Conservation (phyloP, 2,797 vertebrate genomes). For the Vireo griseus region DNA sequence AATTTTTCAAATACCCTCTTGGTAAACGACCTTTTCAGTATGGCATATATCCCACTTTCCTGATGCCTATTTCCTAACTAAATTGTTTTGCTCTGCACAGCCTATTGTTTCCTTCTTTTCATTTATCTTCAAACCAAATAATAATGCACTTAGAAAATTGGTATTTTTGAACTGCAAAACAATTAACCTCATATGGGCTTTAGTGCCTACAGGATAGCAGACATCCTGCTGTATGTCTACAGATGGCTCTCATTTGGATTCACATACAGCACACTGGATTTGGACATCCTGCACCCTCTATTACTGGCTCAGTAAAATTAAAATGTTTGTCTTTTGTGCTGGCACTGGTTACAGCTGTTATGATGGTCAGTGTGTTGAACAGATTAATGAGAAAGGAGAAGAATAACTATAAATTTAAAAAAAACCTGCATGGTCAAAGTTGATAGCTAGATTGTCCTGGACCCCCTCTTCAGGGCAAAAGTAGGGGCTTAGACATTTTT, state of each 20-base stretch:
- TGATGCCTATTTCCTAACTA: slow-evolving; percentile 59
- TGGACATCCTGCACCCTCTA: neutral
- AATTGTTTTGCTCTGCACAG: slow-evolving; percentile 60
- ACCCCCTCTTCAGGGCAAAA: neutral
- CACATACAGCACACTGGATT: neutral
- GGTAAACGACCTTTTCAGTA: slow-evolving; percentile 57
- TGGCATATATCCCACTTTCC: slow-evolving; percentile 18
- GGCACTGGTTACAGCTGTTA: neutral
- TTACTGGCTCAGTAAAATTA: neutral
- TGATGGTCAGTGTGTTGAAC: neutral
- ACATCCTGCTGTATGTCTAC: slow-evolving; percentile 20
- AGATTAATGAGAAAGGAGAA: neutral
- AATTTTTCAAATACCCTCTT: slow-evolving; percentile 52
- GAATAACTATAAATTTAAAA: neutral
- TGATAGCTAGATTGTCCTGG: neutral
- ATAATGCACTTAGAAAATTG: slow-evolving; percentile 28
- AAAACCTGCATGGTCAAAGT: neutral
- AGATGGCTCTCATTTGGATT: slow-evolving; percentile 60
- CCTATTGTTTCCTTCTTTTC: slow-evolving; percentile 53
- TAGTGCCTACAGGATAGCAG: neutral
- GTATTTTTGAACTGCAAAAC: slow-evolving; percentile 52
- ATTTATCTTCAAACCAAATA: slow-evolving; percentile 64
- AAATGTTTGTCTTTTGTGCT: neutral
- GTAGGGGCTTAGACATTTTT: neutral
- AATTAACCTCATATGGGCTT: slow-evolving; percentile 43